Evolutionary conservation across 1,140 invertebrate species (phyloP), one percentile per base, ranked within the genome.

Genomic region (Odontomachus brunneus): DNA sequence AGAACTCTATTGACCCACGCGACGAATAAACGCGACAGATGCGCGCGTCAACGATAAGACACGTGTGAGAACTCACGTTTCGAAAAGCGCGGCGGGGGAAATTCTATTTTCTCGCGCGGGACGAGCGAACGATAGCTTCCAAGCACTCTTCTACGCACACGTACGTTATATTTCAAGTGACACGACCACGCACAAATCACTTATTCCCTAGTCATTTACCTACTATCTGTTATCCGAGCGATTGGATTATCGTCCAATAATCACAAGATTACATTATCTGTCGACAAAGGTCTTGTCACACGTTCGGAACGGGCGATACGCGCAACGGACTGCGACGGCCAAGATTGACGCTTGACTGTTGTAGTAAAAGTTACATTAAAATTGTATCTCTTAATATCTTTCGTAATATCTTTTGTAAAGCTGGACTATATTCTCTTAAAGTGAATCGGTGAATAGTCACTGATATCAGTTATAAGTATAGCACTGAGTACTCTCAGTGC

Each of bases 1-100:
- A 75, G 49, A 19, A 75, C 19, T 44, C n/a, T 7, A 75, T 75
- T 62, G 49, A 62, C 24, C 12, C 12, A 75, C 24, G 55, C 12
- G 29, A 26, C 11, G 44, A 33, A 75, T 63, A 38, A 17, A 74
- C n/a, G n/a, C 44, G 24, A 74, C 44, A 15, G 26, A 49, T 19
- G 15, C 5, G 19, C n/a, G 17, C 14, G 22, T 57, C 29, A 57
- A 53, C n/a, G 5, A 44, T 73, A 60, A 73, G 33, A n/a, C n/a
- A 15, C 33, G 24, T 75, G 26, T 75, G 26, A 49, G 29, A 63
- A 51, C 63, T 63, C 12, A 44, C 19, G 48, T 62, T 29, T 73
- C n/a, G 33, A 15, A 62, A 62, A 62, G 38, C 33, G 53, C 24
- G 33, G 22, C 55, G 11, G 29, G 38, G 11, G 24, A 62, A 74